Evolutionary conservation across 1,140 invertebrate genomes (phyloP), one percentile per base, ranked within the genome.

Genomic region (Magallana ariakensis): DNA sequence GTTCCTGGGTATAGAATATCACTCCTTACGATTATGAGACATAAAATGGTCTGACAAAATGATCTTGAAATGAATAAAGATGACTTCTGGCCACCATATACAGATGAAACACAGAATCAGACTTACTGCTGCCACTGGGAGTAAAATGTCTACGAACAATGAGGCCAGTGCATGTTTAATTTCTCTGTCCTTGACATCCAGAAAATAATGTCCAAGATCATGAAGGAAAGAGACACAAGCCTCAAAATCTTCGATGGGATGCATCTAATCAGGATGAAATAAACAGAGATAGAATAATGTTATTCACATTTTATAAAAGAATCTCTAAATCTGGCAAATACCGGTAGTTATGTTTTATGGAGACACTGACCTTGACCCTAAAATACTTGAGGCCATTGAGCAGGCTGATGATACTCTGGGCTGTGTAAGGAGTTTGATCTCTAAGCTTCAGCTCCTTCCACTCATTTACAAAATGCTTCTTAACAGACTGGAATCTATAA

Each of bases 351-450:
- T 62, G 60, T 46, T 46, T 75, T 9, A 26, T 55, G 8, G 54
- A 9, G n/a, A 11, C 46, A 82, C 85, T 88, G 92, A 97, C 97
- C 95, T 98, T 98, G 8, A 98, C 97, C 87, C 99, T 96, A 94
- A 99, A 99, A 95, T 99, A 99, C 95, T 99, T 99, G 98, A 99
- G 99, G 85, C 99, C 99, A 98, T 99, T 99, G 13, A 99, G 95
- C 55, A 99, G 95, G 55, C 98, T 98, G 89, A 99, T 99, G 87
- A 99, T 99, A 93, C 97, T 98, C 92, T 99, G 98, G 0, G 98
- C 98, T 16, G 97, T 98, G 91, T 97, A 96, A 0, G 98, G 97
- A 26, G 97, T 97, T 9, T 97, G 97, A 93, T 99, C 98, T 92
- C 97, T 97, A 70, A 95, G 95, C 84, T 97, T 95, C 90, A 99